These are phyloP conservation scores for Penaeus vannamei DNA, from an alignment of 1,140 invertebrate species.

Conservation along the genomic window DNA sequence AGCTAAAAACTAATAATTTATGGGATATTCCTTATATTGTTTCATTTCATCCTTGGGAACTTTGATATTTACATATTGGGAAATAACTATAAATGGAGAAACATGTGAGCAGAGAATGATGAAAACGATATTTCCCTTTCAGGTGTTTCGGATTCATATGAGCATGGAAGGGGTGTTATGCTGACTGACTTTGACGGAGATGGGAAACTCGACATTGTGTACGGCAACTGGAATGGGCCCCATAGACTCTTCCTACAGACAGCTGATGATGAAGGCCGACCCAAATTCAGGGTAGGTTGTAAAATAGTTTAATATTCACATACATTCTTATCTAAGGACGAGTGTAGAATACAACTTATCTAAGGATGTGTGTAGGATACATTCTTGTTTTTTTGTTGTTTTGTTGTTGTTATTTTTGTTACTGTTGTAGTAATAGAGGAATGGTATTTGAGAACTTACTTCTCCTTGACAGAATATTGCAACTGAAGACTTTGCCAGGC, in stretches of 20 bases:
- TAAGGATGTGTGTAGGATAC: too few relatives aligned
- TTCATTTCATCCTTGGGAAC: background rate
- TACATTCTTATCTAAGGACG: background rate
- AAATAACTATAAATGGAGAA: too few relatives aligned
- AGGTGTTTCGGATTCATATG: constrained; percentile 41
- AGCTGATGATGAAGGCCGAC: constrained; percentile 39
- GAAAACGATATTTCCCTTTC: background rate
- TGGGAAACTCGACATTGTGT: constrained; percentile 41
- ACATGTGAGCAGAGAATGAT: too few relatives aligned
- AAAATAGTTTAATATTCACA: background rate
- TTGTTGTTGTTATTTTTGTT: too few relatives aligned
- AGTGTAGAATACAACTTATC: too few relatives aligned
- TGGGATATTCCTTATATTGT: background rate
- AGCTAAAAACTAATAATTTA: background rate
- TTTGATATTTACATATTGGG: background rate
- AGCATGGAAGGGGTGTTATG: constrained; percentile 38
- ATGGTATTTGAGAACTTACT: background rate
- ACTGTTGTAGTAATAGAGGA: too few relatives aligned
- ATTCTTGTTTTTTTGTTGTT: too few relatives aligned
- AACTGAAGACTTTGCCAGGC: constrained; percentile 41
- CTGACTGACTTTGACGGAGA: constrained; percentile 39
- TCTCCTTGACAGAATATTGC: constrained; percentile 36
- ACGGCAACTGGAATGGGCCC: constrained; percentile 45
- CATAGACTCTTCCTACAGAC: constrained; percentile 43
- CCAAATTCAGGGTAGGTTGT: constrained; percentile 32